These are phyloP conservation scores for Bombyx mandarina DNA, from an alignment of 1,140 invertebrate species.

Conservation along the genomic window DNA sequence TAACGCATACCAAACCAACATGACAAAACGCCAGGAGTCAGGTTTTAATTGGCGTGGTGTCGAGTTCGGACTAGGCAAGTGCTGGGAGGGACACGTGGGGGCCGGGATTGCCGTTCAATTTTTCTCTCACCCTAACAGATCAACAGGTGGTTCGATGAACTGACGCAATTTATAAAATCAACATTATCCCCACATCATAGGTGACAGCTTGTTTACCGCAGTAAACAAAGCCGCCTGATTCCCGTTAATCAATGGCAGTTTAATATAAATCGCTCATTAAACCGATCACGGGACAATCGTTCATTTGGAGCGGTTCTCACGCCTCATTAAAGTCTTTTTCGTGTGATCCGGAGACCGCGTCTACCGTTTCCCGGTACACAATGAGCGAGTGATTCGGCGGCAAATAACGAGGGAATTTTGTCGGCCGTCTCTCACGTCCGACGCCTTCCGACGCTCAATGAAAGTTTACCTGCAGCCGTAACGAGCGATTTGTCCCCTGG, in stretches of 20 bases:
- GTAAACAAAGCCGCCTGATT: constrained; percentile 11
- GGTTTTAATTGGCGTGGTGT: constrained; percentile 51
- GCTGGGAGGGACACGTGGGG: constrained; percentile 9
- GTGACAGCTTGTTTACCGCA: not conserved
- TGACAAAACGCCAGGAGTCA: constrained; percentile 41
- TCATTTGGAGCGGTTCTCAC: constrained; percentile 65
- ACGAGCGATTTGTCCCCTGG: constrained; percentile 69
- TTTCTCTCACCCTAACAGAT: constrained; percentile 44
- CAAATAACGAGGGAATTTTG: constrained; percentile 70
- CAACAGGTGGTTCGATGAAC: constrained; percentile 51
- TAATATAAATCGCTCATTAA: constrained; percentile 65
- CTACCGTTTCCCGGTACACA: constrained; percentile 68
- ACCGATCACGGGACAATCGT: constrained; percentile 50
- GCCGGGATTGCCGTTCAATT: constrained; percentile 27
- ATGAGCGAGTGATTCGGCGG: constrained; percentile 69
- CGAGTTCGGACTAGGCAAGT: constrained; percentile 19
- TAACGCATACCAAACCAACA: constrained; percentile 21
- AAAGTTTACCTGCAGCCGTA: constrained; percentile 71
- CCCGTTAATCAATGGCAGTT: constrained; percentile 43
- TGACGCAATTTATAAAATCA: constrained; percentile 27
- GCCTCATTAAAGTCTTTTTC: constrained; percentile 69
- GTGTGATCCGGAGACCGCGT: constrained; percentile 64
- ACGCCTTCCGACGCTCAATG: constrained; percentile 70
- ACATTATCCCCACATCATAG: constrained; percentile 11
- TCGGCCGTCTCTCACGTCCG: constrained; percentile 68